A percentile compares a stretch with the other conserved stretches of the same genome.
Conservation (phyloP, 2,888 invertebrate genomes). For the Epinotia bilunana region DNA sequence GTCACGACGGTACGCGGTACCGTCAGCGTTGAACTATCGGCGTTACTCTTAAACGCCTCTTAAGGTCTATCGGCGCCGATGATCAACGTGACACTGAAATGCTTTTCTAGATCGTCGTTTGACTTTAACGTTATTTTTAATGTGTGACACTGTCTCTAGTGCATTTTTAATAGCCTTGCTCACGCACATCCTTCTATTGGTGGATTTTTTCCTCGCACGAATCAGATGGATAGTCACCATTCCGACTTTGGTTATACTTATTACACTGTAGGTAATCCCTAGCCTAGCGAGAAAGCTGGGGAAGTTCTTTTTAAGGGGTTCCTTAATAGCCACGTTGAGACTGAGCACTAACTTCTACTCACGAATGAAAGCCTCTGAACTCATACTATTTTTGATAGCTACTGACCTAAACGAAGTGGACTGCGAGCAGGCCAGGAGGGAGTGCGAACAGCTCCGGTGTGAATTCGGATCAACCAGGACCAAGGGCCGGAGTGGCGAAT, state of each 20-base stretch:
- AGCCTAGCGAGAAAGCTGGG: too few species aligned
- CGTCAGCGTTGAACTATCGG: too few species aligned
- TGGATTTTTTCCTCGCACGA: too few species aligned
- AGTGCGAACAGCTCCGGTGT: constrained; percentile 87
- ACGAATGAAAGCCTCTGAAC: background rate
- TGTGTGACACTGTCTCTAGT: background rate
- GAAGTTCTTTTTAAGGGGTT: too few species aligned
- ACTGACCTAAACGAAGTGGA: constrained; percentile 60
- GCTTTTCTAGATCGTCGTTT: background rate
- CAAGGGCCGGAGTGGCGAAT: constrained; percentile 59
- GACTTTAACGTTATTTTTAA: background rate
- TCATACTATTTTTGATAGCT: background rate
- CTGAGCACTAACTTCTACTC: background rate
- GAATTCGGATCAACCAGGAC: constrained; percentile 86
- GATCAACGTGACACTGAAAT: background rate
- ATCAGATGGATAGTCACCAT: too few species aligned
- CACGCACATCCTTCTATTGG: background rate
- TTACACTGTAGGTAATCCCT: too few species aligned
- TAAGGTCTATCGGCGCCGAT: too few species aligned
- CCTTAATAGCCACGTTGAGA: too few species aligned
- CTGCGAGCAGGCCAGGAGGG: constrained; percentile 84
- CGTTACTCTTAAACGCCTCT: too few species aligned
- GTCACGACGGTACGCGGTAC: too few species aligned
- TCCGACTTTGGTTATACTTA: too few species aligned
- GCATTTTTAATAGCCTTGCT: background rate